Conservation (phyloP, 1,140 invertebrate species). For the Rhagoletis zephyria region DNA sequence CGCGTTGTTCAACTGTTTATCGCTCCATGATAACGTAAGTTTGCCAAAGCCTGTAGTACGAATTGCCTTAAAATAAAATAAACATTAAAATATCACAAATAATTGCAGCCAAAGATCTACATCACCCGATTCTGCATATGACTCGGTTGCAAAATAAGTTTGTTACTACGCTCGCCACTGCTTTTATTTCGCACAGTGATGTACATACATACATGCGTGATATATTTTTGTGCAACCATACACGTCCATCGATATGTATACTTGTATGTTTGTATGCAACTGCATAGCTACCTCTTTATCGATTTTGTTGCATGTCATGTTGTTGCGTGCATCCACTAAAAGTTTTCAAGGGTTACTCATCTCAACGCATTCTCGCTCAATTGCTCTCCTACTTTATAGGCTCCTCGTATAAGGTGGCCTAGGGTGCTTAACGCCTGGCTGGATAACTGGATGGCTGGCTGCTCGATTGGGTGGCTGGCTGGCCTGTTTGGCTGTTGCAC, state of each 20-base stretch:
- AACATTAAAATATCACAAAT: no score
- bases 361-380: conserved; percentile 24
- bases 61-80: no score
- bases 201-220: no score
- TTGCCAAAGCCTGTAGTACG: no score
- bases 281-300: conserved; percentile 45
- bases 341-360: conserved; percentile 50
- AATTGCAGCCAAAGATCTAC: no score
- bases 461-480: not conserved
- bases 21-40: no score
- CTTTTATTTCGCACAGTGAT: no score
- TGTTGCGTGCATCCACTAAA: conserved; percentile 44
- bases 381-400: conserved; percentile 43
- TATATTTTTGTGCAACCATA: not conserved
- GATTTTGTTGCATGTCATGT: conserved; percentile 49
- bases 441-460: conserved; percentile 24
- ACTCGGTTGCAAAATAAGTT: no score
- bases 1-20: no score
- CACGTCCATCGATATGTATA: not conserved
- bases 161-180: no score
- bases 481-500: not conserved
- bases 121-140: no score
- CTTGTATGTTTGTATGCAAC: not conserved
- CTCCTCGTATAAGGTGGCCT: not conserved
- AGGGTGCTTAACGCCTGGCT: conserved; percentile 7